Evolutionary conservation across 2,113 vertebrate species (phyloP), one percentile per base, ranked within the genome.

Genomic region (Tamias sibiricus): DNA sequence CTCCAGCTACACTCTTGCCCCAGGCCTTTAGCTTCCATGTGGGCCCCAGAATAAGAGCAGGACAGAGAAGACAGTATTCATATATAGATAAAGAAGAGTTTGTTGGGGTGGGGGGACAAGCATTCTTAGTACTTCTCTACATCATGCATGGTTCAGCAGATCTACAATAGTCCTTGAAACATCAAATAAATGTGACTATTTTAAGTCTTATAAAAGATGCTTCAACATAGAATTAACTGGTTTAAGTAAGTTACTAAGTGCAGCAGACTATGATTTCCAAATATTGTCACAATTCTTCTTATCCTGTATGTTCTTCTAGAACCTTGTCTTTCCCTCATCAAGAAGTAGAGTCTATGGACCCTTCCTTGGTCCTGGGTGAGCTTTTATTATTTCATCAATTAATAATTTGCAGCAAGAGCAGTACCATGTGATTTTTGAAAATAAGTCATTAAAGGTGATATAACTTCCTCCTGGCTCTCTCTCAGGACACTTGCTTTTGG

Each of bases 141-240:
- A 77, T 44, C 11, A 44, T 44, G 19, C 20, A 69, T 57, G n/a
- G 14, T 52, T 68, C 71, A 57, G 35, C 17, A 91, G 28, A 79
- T 72, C 64, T 47, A 62, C 3, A 79, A 12, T 44, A 37, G 54
- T 79, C 30, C 32, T 75, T 88, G 28, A 66, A 83, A 89, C 14
- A 71, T 69, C 90, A 92, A 79, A 90, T 47, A 87, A 82, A 87
- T 35, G 17, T 91, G 64, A 81, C 35, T 82, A 19, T 71, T 92
- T 95, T 76, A 82, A 49, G 47, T 71, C 64, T 90, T 95, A 69
- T 54, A 72, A 28, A 79, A 89, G 57, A 62, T 64, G 6, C 30
- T 79, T 83, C 75, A 47, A 32, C 47, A 75, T 74, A 74, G 0
- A 88, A 26, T 69, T 59, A 88, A 26, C 75, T 82, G 24, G 54